Evolutionary conservation across 2,113 vertebrate genomes (phyloP), one percentile per base, ranked within the genome.

Genomic region (Gymnobelideus leadbeateri): DNA sequence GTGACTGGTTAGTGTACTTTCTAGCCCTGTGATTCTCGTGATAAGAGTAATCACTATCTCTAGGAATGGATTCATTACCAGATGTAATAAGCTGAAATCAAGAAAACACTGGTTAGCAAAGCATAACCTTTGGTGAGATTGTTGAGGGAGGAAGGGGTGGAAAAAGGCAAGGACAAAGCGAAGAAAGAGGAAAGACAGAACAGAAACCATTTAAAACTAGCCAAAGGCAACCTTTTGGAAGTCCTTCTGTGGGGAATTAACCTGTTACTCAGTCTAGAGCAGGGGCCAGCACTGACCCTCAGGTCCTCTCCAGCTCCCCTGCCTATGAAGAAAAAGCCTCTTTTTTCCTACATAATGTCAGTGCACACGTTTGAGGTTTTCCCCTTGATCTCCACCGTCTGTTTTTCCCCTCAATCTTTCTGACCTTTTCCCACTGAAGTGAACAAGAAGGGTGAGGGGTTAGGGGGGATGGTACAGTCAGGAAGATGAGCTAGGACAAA

Each of bases 401-500:
- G 51, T 54, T 57, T 90, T 91, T 89, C 54, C 51, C 51, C 31
- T 90, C 7, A 1, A 90, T 91, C 89, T 93, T 5, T 51, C 92
- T 95, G 4, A 0, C 93, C 90, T 96, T 95, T 94, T 77, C 50
- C 92, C 92, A 91, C 1, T 2, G 0, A 53, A 91, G 89, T 91
- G 46, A 26, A 9, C 92, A 51, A 89, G 49, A 8, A 43, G 49
- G 53, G 54, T 19, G 0, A 2, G 37, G 49, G n/a, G 49, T 2
- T 11, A 49, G 77, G 54, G 37, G n/a, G n/a, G n/a, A 90, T 51
- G 51, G 1, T 0, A n/a, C 31, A 55, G n/a, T 49, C 4, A 43
- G 51, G 12, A 54, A 51, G 12, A 90, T 8, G 0, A 21, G 28
- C 37, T 7, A 8, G 37, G 0, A 0, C 0, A 0, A 92, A 90